Evolutionary conservation across 2,797 vertebrate genomes (phyloP).

Genomic region (Epinephelus awoara): DNA sequence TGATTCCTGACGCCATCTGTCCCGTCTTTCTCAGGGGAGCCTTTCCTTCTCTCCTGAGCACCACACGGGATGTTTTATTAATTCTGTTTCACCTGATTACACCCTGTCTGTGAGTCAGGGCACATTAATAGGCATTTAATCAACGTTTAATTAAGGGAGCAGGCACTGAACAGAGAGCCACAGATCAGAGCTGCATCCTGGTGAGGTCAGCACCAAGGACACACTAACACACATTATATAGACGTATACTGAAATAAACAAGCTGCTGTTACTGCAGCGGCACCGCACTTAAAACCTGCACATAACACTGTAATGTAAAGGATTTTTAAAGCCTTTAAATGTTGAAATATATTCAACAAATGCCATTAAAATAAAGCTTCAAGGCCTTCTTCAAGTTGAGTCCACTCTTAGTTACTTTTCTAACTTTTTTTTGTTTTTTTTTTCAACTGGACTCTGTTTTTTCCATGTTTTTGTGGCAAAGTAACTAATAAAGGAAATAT

Average conservation of each 20-base stretch:
- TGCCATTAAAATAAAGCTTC: no score
- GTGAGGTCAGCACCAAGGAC: constrained; percentile 61
- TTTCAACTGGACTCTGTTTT: no score
- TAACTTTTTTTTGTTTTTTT: no score
- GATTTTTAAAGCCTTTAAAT: no score
- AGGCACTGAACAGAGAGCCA: constrained; percentile 49
- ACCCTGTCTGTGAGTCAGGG: constrained; percentile 69
- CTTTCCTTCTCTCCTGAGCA: constrained; percentile 67
- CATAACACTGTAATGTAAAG: no score
- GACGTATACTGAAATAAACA: not conserved
- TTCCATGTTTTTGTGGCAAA: no score
- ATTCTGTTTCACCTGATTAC: constrained; percentile 86
- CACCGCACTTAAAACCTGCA: no score
- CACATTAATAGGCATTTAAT: constrained; percentile 87
- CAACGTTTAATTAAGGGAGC: constrained; percentile 76
- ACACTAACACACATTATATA: constrained; percentile 11
- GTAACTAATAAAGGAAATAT: no score
- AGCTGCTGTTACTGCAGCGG: not conserved
- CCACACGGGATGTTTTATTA: constrained; percentile 83
- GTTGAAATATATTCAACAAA: no score
- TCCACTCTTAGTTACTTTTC: no score
- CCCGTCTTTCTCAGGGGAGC: constrained; percentile 72
- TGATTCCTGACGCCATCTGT: constrained; percentile 81
- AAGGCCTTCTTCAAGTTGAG: no score
- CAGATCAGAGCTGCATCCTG: constrained; percentile 55